Percentiles rank a stretch among this genome's conserved stretches.
phyloP scores from a whole-genome alignment of 2,113 vertebrate genomes.

The Clarias magur region DNA sequence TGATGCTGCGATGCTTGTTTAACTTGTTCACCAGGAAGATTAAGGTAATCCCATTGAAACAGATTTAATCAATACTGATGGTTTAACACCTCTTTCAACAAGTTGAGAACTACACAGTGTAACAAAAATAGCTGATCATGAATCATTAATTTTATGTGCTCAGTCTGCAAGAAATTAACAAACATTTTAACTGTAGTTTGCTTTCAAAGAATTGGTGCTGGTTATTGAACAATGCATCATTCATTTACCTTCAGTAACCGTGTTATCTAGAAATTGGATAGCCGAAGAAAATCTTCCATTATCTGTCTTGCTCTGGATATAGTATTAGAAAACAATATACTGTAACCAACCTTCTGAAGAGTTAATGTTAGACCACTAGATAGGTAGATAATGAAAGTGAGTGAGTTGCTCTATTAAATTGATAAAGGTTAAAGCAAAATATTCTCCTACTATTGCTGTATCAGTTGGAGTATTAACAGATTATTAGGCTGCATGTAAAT shows the following conservation, averaged over 20 bases:
- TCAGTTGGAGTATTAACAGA: no score
- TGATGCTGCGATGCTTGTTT: neutral
- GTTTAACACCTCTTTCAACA: neutral
- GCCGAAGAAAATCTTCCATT: neutral
- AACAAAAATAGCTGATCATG: neutral
- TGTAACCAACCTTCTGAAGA: no score
- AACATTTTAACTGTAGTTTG: neutral
- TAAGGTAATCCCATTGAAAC: neutral
- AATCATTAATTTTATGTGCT: neutral
- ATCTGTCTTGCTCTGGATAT: neutral
- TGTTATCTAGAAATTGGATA: neutral
- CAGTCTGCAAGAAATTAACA: neutral
- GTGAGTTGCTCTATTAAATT: no score
- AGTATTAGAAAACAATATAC: neutral
- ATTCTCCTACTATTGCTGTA: no score
- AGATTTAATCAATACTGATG: neutral
- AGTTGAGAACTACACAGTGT: neutral
- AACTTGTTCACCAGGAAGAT: neutral
- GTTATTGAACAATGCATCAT: neutral
- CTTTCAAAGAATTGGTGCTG: neutral
- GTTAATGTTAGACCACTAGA: no score
- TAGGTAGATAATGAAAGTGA: no score
- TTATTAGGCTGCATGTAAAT: neutral
- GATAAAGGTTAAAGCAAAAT: no score
- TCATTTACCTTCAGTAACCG: neutral